These are phyloP conservation scores for Gandaritis pyraliata DNA, from an alignment of 2,888 invertebrate genomes.

Conservation along the genomic window DNA sequence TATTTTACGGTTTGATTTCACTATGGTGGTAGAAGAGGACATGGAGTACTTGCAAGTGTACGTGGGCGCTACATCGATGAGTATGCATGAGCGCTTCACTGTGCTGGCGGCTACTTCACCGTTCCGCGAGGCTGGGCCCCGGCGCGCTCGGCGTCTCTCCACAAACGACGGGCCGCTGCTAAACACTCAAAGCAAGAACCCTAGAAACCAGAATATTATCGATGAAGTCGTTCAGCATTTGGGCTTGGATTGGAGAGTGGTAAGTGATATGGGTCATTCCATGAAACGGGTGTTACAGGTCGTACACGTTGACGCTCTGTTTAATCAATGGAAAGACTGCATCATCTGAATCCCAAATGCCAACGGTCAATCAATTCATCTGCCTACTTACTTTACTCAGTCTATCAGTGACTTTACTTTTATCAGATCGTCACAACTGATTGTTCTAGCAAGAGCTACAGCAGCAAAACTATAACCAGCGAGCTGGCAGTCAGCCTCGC, in stretches of 20 bases:
- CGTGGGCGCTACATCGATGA: constrained; percentile 72
- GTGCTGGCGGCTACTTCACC: constrained; percentile 47
- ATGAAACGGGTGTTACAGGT: too few species aligned
- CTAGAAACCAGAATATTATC: constrained; percentile 52
- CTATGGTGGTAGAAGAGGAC: constrained; percentile 55
- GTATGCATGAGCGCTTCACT: constrained; percentile 67
- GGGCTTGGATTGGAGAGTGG: constrained; percentile 60
- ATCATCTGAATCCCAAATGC: too few species aligned
- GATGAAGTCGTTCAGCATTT: constrained; percentile 63
- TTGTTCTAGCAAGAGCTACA: constrained; percentile 55
- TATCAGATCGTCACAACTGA: too few species aligned
- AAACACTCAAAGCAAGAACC: constrained; percentile 37
- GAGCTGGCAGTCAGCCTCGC: constrained; percentile 3
- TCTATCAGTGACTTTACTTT: too few species aligned
- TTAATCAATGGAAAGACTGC: too few species aligned
- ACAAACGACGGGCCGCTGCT: constrained; percentile 24
- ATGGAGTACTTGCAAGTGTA: constrained; percentile 71
- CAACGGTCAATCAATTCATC: too few species aligned
- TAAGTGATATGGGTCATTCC: constrained; percentile 46
- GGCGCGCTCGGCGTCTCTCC: constrained; percentile 19
- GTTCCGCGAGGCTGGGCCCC: constrained; percentile 31
- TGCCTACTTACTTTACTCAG: too few species aligned
- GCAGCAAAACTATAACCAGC: constrained; percentile 37
- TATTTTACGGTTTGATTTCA: constrained; percentile 20
- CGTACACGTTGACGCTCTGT: too few species aligned